Evolutionary conservation across 2,797 vertebrate species (phyloP).

Genomic region (Streptopelia turtur): DNA sequence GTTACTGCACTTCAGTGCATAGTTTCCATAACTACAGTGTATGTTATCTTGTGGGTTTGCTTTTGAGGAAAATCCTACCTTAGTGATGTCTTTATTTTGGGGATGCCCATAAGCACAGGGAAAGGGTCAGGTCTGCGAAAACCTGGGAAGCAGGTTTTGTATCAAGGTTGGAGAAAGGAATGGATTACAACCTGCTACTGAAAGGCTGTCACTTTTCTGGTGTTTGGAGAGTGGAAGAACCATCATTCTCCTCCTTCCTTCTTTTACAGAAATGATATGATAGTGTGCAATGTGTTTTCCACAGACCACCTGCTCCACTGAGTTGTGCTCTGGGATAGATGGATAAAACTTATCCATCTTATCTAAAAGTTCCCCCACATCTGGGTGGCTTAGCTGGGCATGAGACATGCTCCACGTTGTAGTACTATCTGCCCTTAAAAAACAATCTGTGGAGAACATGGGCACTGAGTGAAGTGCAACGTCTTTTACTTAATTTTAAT

Average conservation of each 20-base stretch:
- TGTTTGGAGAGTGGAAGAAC: neutral
- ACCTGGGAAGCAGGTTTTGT: neutral
- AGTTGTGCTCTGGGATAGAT: neutral
- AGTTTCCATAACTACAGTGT: neutral
- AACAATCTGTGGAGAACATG: neutral
- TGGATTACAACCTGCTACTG: neutral
- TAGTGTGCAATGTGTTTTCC: neutral
- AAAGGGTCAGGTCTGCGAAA: neutral
- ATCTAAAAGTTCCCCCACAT: neutral
- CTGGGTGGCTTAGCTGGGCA: neutral
- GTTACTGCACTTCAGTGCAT: neutral
- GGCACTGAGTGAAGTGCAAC: neutral
- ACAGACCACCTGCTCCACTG: neutral
- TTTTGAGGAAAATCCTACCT: neutral
- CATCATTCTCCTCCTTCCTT: neutral
- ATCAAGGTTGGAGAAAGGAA: neutral
- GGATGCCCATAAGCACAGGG: neutral
- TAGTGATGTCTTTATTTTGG: neutral
- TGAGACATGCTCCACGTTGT: neutral
- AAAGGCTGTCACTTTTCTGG: neutral
- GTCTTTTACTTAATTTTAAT: too few species aligned
- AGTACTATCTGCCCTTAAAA: neutral
- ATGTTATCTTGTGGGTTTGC: neutral
- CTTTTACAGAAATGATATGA: neutral
- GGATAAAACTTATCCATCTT: neutral